phyloP scores from a whole-genome alignment of 2,888 invertebrate species.

The Brachyopa scutellaris region DNA sequence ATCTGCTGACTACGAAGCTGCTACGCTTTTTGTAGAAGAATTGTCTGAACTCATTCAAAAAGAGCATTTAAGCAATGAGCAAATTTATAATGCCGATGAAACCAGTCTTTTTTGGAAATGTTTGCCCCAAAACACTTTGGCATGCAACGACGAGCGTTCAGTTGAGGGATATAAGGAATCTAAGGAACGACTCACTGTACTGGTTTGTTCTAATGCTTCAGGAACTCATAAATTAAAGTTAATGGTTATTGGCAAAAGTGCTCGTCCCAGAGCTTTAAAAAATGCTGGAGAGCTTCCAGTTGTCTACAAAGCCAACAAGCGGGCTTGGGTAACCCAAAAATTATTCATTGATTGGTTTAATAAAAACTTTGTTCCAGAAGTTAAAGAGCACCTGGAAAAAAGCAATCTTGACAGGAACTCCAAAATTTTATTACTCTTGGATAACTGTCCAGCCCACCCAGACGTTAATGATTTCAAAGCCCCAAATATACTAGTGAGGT shows the following conservation, averaged over 20 bases:
- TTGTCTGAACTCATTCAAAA: constrained; percentile 13
- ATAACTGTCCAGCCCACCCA: constrained; percentile 33
- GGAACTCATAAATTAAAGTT: constrained; percentile 30
- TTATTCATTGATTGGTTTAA: constrained; percentile 43
- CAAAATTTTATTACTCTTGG: constrained; percentile 26
- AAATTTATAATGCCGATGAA: constrained; percentile 42
- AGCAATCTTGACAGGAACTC: background rate
- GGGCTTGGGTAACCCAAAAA: constrained; percentile 30
- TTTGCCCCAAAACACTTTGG: no score
- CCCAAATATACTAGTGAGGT: no score
- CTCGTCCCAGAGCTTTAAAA: constrained; percentile 41
- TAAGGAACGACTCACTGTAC: constrained; percentile 24
- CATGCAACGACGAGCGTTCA: no score
- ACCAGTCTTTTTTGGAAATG: constrained; percentile 40
- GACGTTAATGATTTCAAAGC: no score
- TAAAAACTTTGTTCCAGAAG: constrained; percentile 26
- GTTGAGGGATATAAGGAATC: no score
- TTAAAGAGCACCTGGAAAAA: constrained; percentile 2
- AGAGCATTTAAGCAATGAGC: constrained; percentile 19
- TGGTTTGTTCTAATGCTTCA: no score
- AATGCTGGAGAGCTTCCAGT: constrained; percentile 43
- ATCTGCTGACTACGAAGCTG: constrained; percentile 26
- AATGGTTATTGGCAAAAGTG: constrained; percentile 38
- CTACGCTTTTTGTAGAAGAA: constrained; percentile 22
- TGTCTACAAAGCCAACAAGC: constrained; percentile 40